Percentiles rank a stretch among this genome's conserved stretches.
phyloP scores from a whole-genome alignment of 2,888 invertebrate genomes.

The Drepanosiphum platanoidis region DNA sequence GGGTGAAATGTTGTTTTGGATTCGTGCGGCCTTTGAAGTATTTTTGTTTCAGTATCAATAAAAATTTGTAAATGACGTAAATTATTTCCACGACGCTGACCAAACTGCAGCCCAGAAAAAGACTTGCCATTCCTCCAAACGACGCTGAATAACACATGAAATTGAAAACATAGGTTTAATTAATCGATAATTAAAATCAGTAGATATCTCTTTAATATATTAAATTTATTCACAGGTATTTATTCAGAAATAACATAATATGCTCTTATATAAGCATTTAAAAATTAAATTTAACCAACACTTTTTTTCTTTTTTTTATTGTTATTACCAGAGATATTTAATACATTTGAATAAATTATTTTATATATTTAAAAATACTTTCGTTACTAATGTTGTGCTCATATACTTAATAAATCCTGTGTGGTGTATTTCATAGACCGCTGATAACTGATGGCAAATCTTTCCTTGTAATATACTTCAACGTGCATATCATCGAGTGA shows the following conservation, averaged over 20 bases:
- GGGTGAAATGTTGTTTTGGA: background rate
- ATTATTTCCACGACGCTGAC: constrained; percentile 58
- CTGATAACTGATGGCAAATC: constrained; percentile 58
- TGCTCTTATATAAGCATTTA: too few species aligned
- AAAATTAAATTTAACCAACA: too few species aligned
- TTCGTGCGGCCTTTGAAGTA: constrained; percentile 4
- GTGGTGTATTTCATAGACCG: constrained; percentile 53
- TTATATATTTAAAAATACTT: too few species aligned
- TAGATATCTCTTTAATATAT: background rate
- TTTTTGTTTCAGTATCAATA: constrained; percentile 10
- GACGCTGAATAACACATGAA: constrained; percentile 31
- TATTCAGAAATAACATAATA: background rate
- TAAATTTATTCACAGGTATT: too few species aligned
- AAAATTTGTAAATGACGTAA: constrained; percentile 36
- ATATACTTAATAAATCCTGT: constrained; percentile 60
- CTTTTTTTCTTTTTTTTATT: too few species aligned
- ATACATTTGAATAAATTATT: background rate
- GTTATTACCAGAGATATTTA: too few species aligned
- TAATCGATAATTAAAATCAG: background rate
- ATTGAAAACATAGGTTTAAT: background rate
- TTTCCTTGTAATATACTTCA: constrained; percentile 60
- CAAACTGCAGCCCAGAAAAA: constrained; percentile 62
- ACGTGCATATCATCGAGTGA: constrained; percentile 19
- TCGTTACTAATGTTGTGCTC: too few species aligned
- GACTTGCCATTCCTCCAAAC: constrained; percentile 63